These are phyloP conservation scores for Orthosia gothica DNA, from an alignment of 2,888 invertebrate species.

Conservation along the genomic window DNA sequence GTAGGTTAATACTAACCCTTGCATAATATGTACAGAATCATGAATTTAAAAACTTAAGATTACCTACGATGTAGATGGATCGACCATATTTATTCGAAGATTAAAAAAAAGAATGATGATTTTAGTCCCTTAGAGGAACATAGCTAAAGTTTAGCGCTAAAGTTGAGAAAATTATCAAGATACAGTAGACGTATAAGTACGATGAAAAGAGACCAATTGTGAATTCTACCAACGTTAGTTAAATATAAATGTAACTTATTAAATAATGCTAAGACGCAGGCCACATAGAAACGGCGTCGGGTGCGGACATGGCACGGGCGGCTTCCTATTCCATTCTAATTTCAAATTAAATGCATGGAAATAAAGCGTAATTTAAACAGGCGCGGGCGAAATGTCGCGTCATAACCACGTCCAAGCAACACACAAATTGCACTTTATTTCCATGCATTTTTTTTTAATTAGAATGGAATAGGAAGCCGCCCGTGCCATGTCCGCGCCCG, in stretches of 20 bases:
- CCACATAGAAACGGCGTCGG: too few species aligned
- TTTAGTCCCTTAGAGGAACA: slow-evolving; percentile 16
- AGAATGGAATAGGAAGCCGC: too few species aligned
- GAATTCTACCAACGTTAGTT: slow-evolving; percentile 39
- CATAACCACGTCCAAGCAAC: too few species aligned
- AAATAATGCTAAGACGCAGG: slow-evolving; percentile 17
- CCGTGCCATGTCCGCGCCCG: too few species aligned
- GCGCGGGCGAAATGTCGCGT: too few species aligned
- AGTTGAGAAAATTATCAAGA: slow-evolving; percentile 28
- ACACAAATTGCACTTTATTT: too few species aligned
- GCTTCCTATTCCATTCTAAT: too few species aligned
- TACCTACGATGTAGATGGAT: slow-evolving; percentile 6
- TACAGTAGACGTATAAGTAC: slow-evolving; percentile 25
- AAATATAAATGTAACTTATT: slow-evolving; percentile 27
- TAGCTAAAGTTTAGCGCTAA: slow-evolving; percentile 14
- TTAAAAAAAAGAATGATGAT: neutral
- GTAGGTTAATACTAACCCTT: slow-evolving; percentile 16
- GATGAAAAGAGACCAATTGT: slow-evolving; percentile 61
- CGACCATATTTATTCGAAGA: slow-evolving; percentile 17
- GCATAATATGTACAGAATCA: slow-evolving; percentile 33
- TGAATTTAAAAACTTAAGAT: slow-evolving; percentile 48
- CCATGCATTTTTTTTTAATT: too few species aligned
- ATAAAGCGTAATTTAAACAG: too few species aligned
- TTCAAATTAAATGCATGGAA: too few species aligned
- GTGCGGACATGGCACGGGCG: too few species aligned